Evolutionary conservation across 2,797 vertebrate genomes (phyloP).

Genomic region (Buphagus erythrorhynchus): DNA sequence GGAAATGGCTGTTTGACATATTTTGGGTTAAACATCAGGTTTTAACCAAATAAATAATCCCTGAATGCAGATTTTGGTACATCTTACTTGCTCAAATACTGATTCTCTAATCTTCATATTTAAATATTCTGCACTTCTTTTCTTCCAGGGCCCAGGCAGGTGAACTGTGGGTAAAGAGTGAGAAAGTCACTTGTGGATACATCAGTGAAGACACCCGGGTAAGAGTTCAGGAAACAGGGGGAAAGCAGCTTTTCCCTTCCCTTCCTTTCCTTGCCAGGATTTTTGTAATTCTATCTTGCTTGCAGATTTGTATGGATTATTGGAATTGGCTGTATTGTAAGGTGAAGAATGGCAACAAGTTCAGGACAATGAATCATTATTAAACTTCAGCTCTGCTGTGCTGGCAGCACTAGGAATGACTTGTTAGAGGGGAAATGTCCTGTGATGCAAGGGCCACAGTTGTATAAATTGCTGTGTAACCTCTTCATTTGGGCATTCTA

Average conservation of each 20-base stretch:
- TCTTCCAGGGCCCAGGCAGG: conserved; percentile 91
- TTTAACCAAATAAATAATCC: not conserved
- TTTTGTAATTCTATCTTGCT: not conserved
- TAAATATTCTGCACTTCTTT: not conserved
- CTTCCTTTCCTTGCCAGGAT: not conserved
- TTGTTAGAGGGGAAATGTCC: not conserved
- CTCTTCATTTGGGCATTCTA: not conserved
- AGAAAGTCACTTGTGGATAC: conserved; percentile 98
- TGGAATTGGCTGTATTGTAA: not conserved
- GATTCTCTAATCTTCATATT: not conserved
- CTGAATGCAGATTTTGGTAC: not conserved
- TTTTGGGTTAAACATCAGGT: not conserved
- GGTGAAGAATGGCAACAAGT: not conserved
- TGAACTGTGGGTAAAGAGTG: conserved; percentile 97
- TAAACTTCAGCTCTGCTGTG: not conserved
- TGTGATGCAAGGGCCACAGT: not conserved
- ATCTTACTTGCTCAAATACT: not conserved
- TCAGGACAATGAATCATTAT: not conserved
- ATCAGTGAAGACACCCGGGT: conserved; percentile 96
- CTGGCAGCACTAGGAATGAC: not conserved
- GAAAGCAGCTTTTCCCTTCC: not conserved
- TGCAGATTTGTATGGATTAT: not conserved
- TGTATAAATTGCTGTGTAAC: not conserved
- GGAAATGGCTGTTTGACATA: not conserved
- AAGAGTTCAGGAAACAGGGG: conserved; percentile 32